Conservation (phyloP, 1,140 invertebrate species). For the Halictus rubicundus region DNA sequence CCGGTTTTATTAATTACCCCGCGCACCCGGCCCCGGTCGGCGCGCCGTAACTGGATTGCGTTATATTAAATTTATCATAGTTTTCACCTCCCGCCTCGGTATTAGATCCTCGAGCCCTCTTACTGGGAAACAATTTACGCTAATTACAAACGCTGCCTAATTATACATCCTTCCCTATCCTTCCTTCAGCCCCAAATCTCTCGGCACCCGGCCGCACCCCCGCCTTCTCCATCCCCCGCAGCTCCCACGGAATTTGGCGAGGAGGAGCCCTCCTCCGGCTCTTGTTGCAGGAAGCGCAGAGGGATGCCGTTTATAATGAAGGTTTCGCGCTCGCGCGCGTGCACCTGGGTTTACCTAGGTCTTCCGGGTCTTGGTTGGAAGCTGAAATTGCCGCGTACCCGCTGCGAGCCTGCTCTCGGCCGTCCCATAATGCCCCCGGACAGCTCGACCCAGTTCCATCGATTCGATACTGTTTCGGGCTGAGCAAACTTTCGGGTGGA, state of each 20-base stretch:
- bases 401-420: slow-evolving; percentile 11
- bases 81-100: slow-evolving; percentile 57
- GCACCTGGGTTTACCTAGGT: slow-evolving; percentile 37
- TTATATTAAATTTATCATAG: slow-evolving; percentile 67
- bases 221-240: slow-evolving; percentile 44
- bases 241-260: neutral
- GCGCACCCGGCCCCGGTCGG: neutral
- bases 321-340: slow-evolving; percentile 63
- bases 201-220: slow-evolving; percentile 33
- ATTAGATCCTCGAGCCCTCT: slow-evolving; percentile 62
- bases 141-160: slow-evolving; percentile 79
- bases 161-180: slow-evolving; percentile 71
- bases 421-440: slow-evolving; percentile 14
- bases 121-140: slow-evolving; percentile 78
- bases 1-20: slow-evolving; percentile 58
- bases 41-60: slow-evolving; percentile 54
- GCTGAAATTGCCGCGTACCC: slow-evolving; percentile 20
- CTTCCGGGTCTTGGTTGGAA: slow-evolving; percentile 16
- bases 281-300: slow-evolving; percentile 56
- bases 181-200: slow-evolving; percentile 64
- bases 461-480: slow-evolving; percentile 45
- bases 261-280: slow-evolving; percentile 38
- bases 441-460: slow-evolving; percentile 52
- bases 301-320: slow-evolving; percentile 77
- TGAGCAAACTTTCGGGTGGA: too few species aligned